phyloP scores from a whole-genome alignment of 2,797 vertebrate genomes.

The Macroramphosus scolopax region DNA sequence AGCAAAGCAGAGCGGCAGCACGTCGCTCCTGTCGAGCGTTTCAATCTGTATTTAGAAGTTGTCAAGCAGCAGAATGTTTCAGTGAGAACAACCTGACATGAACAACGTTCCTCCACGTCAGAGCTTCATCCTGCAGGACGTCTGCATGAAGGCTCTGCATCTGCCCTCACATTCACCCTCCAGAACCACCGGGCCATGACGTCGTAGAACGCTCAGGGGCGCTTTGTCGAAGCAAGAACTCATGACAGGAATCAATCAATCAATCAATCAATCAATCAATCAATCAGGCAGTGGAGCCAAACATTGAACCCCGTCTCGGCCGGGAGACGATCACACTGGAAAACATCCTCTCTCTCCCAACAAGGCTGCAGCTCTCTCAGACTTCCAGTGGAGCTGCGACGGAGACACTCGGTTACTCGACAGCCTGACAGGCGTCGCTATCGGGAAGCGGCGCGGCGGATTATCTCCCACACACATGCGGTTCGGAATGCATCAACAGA shows the following conservation, averaged over 20 bases:
- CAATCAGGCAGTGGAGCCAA: conserved; percentile 11
- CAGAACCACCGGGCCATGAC: conserved; percentile 30
- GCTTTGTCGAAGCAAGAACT: conserved; percentile 23
- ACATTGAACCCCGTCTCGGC: conserved; percentile 13
- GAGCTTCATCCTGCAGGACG: conserved; percentile 26
- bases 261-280: too few species aligned
- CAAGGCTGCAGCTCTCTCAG: too few species aligned
- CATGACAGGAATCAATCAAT: conserved; percentile 55
- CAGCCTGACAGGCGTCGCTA: conserved; percentile 37
- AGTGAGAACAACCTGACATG: neutral
- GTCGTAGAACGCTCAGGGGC: conserved; percentile 27
- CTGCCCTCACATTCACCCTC: conserved; percentile 20
- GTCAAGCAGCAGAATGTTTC: too few species aligned
- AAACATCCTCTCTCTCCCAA: conserved; percentile 1
- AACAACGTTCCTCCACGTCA: conserved; percentile 14
- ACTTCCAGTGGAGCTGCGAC: neutral
- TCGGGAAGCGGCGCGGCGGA: conserved; percentile 37
- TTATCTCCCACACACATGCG: conserved; percentile 42
- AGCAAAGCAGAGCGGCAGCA: too few species aligned
- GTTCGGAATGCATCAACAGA: conserved; percentile 44
- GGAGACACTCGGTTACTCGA: conserved; percentile 38
- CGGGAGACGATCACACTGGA: conserved; percentile 11
- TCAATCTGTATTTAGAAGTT: too few species aligned
- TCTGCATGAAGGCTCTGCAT: too few species aligned
- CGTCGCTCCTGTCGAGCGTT: too few species aligned